Conservation (phyloP, 2,113 vertebrate species). For the Spea multiplicata region DNA sequence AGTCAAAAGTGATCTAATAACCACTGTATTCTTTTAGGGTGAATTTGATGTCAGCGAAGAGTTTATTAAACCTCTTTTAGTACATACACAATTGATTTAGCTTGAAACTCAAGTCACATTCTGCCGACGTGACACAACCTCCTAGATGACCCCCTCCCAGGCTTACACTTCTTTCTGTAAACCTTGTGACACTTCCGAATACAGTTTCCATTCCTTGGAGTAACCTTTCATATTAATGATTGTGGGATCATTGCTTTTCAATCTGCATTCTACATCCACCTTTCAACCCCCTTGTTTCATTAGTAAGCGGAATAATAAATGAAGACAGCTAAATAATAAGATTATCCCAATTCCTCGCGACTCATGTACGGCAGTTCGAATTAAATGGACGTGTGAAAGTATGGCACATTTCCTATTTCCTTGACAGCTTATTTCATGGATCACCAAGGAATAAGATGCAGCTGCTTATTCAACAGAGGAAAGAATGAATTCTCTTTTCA, state of each 20-base stretch:
- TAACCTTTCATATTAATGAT: constrained; percentile 6
- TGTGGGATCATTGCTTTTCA: constrained; percentile 28
- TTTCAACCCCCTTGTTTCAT: constrained; percentile 34
- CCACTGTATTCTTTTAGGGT: too few relatives aligned
- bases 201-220: background rate
- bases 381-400: constrained; percentile 57
- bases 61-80: too few relatives aligned
- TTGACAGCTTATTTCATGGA: constrained; percentile 71
- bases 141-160: background rate
- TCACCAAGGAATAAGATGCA: constrained; percentile 62
- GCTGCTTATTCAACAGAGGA: constrained; percentile 67
- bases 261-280: background rate
- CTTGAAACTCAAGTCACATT: too few relatives aligned
- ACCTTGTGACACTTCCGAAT: background rate
- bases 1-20: too few relatives aligned
- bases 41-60: too few relatives aligned
- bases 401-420: constrained; percentile 60
- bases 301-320: constrained; percentile 39
- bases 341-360: background rate
- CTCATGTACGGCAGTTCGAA: constrained; percentile 24
- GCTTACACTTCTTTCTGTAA: background rate
- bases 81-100: too few relatives aligned
- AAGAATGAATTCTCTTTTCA: constrained; percentile 67
- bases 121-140: too few relatives aligned
- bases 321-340: constrained; percentile 33